Evolutionary conservation across 2,888 invertebrate species (phyloP).

Genomic region (Chrysodeixis includens): DNA sequence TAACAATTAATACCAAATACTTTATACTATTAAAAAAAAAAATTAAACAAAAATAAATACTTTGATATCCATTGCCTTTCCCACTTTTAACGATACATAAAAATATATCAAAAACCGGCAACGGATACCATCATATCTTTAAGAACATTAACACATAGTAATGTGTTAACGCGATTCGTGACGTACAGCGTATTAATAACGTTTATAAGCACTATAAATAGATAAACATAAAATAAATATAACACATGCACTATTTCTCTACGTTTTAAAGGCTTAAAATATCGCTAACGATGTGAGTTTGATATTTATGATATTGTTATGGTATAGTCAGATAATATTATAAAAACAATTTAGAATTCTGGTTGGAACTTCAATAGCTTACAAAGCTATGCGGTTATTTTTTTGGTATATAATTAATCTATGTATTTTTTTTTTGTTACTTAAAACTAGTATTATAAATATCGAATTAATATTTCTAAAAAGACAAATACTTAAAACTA

Average conservation of each 20-base stretch:
- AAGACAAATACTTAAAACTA: neutral
- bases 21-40: too few species aligned
- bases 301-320: neutral
- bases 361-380: neutral
- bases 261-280: neutral
- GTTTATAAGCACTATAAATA: conserved; percentile 6
- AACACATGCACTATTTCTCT: conserved; percentile 1
- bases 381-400: neutral
- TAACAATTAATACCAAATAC: too few species aligned
- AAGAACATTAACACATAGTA: neutral
- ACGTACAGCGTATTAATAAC: conserved; percentile 4
- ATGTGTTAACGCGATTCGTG: neutral
- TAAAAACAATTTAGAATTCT: neutral
- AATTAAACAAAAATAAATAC: too few species aligned
- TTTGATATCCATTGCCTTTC: too few species aligned
- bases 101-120: neutral
- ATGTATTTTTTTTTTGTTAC: neutral
- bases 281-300: neutral
- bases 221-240: conserved; percentile 1
- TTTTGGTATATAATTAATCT: neutral
- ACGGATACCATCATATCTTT: neutral
- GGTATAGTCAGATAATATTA: neutral
- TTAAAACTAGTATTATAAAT: neutral
- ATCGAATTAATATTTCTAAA: neutral
- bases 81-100: too few species aligned